A percentile compares a stretch with the other conserved stretches of the same genome.
phyloP scores from a whole-genome alignment of 2,113 vertebrate genomes.

The Bostrychus sinensis region DNA sequence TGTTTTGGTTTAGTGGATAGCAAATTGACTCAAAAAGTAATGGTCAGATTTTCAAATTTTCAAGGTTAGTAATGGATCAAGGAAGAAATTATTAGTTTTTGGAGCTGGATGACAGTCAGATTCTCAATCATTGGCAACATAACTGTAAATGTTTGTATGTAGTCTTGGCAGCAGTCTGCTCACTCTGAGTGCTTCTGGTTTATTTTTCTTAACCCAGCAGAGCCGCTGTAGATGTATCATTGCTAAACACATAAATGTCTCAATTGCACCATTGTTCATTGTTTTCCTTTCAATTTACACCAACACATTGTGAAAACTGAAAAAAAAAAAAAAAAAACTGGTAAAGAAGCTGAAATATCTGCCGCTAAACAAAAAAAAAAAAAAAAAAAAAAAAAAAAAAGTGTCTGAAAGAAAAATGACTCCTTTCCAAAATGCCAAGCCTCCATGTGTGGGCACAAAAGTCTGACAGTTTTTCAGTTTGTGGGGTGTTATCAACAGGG shows the following conservation, averaged over 20 bases:
- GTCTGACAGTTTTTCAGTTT: conserved; percentile 28
- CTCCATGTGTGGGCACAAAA: conserved; percentile 14
- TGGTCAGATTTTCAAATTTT: too few relatives aligned
- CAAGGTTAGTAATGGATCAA: too few relatives aligned
- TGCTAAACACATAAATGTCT: conserved; percentile 35
- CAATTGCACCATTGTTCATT: conserved; percentile 17
- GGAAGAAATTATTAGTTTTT: too few relatives aligned
- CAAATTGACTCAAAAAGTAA: too few relatives aligned
- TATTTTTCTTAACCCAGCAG: conserved; percentile 6
- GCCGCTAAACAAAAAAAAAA: conserved; percentile 21
- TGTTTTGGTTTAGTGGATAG: too few relatives aligned
- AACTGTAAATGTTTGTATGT: too few relatives aligned
- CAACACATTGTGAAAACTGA: conserved; percentile 19
- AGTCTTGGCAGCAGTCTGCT: too few relatives aligned
- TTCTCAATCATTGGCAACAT: too few relatives aligned
- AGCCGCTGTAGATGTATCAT: conserved; percentile 10
- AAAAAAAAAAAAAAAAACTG: conserved; percentile 15
- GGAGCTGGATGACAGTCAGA: too few relatives aligned
- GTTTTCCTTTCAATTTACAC: conserved; percentile 30
- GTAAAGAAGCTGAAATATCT: conserved; percentile 9
- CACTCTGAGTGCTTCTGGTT: too few relatives aligned
- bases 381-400: conserved; percentile 13
- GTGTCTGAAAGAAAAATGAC: conserved; percentile 22
- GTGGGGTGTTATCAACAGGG: conserved; percentile 18
- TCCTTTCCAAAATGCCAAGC: conserved; percentile 20